phyloP scores from a whole-genome alignment of 2,888 invertebrate species.

The Plebejus anna region DNA sequence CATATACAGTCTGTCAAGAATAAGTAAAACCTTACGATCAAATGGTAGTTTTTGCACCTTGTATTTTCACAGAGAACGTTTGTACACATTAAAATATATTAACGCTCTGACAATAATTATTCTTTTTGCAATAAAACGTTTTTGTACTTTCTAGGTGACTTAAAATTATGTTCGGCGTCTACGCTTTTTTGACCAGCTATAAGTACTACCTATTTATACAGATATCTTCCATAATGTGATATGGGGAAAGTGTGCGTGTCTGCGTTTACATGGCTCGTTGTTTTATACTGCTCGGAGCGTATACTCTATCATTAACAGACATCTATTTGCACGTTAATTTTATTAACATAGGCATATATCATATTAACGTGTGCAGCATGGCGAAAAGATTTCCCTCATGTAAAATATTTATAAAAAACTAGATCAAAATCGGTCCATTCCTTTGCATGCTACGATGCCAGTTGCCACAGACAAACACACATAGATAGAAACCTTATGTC shows the following conservation, averaged over 20 bases:
- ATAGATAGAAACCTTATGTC: too few species aligned
- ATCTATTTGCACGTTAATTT: not conserved
- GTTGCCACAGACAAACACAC: not conserved
- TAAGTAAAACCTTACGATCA: too few species aligned
- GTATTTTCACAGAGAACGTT: too few species aligned
- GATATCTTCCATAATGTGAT: not conserved
- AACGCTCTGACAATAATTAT: too few species aligned
- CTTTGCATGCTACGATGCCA: not conserved
- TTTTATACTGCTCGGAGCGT: not conserved
- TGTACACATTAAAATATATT: too few species aligned
- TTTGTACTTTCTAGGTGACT: too few species aligned
- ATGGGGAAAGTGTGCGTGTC: slow-evolving; percentile 16
- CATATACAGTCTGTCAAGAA: too few species aligned
- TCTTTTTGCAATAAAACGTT: too few species aligned
- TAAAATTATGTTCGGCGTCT: too few species aligned
- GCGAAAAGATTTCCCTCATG: not conserved
- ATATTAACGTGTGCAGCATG: not conserved
- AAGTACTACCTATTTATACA: too few species aligned
- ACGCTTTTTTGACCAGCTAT: too few species aligned
- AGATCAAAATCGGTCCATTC: not conserved
- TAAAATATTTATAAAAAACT: not conserved
- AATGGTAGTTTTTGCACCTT: too few species aligned
- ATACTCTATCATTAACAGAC: slow-evolving; percentile 4
- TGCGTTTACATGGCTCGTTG: not conserved
- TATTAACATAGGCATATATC: not conserved